Base-by-base conservation (phyloP, 1,140 invertebrate species). In the Galleria mellonella region DNA sequence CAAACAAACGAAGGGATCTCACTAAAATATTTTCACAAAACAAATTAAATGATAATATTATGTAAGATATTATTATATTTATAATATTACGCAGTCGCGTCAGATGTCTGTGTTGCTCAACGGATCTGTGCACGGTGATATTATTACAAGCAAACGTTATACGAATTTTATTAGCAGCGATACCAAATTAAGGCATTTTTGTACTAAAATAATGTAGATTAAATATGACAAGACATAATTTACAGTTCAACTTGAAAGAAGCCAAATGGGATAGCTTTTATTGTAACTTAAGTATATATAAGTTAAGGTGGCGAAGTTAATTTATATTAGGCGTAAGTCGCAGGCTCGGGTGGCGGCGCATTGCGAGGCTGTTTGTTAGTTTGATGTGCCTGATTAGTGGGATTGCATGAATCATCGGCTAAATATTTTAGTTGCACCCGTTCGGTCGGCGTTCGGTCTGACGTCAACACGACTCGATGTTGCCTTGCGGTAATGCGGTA, bases 221-320 rank as follows among this genome's bases (percentile, higher is more conserved):
- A 70, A 67, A 68, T 68, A 67, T 52, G 51, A 74, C 81, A 84
- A 84, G 81, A 84, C 78, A 79, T 83, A 75, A 82, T 72, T n/a
- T 81, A 72, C 74, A 67, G 78, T 84, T 84, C 81, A 84, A 84
- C 81, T 84, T 83, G 70, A 84, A 83, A 84, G 81, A 84, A 84
- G 81, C 81, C 81, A 84, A 84, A 84, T 79, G 62, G 74, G 66
- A 68, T 75, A 83, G 78, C 72, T 81, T 78, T 77, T 60, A 47
- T 23, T 23, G 17, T 23, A 61, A 30, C 38, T 73, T 46, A 31
- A 44, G 31, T 37, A 4, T 37, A 37, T 9, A 36, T 36, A 33
- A 5, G 9, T 37, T 37, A 37, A 15, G 17, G 39, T 42, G 12
- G n/a, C 13, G 39, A 54, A 46, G 30, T 53, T 63, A 62, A 59